Base-by-base conservation (phyloP, 2,113 vertebrate species). In the Austrofundulus limnaeus region DNA sequence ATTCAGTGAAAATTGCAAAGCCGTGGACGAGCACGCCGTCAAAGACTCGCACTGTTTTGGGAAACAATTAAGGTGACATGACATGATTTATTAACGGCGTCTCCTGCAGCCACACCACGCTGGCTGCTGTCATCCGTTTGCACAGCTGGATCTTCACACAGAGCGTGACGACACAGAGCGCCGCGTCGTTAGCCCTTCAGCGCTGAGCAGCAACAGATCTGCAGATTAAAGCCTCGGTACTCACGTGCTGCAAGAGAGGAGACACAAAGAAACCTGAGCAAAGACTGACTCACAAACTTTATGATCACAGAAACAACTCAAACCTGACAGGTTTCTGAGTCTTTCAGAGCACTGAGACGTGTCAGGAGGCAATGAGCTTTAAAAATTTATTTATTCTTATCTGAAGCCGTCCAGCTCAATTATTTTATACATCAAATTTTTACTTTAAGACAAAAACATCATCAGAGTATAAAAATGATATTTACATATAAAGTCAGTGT, bases 61-160 rank as follows among this genome's bases (percentile, higher is more conserved):
- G 86, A 91, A 90, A 90, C 89, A 87, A 89, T 92, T 92, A 91
- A 84, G 82, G 50, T 91, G 88, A 91, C 89, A 87, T 85, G 72
- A 87, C 86, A 77, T 91, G 91, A 92, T 92, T 92, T 91, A 90
- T 92, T 90, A 92, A 85, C 78, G 15, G 25, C 57, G 83, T 24
- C 73, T 77, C 64, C 64, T 5, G 38, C 50, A 2, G 63, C 45
- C 39, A 49, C 5, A 46, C 61, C 77, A 46, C 81, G 66, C 59
- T 66, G 60, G 70, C 73, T 74, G 78, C 82, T 46, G 82, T 74
- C n/a, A 80, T 84, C 5, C 87, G 85, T 92, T 91, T 91, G 67
- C 80, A 90, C 91, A 92, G 92, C 91, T 91, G 90, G 84, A 70
- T 52, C 68, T 48, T 72, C 75, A 70, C 25, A 3, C 34, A 47